Evolutionary conservation across 92 coral and sea anemone genomes (phyloP).

Genomic region (Epizoanthus rinbou): DNA sequence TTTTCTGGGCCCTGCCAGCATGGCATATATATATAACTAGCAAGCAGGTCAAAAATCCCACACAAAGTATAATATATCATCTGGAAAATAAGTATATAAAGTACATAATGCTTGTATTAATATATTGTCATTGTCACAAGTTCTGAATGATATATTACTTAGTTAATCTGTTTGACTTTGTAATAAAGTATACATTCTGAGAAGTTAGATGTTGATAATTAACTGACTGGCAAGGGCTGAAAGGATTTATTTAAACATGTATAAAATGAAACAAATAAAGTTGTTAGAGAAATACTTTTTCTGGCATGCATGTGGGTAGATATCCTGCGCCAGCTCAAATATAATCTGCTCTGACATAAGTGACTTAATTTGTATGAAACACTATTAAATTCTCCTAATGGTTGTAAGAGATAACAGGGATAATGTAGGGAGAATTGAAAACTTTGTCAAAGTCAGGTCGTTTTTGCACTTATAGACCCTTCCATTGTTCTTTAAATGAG

Average conservation of each 20-base stretch:
- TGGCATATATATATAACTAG: no score
- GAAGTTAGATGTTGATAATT: slow-evolving; percentile 14
- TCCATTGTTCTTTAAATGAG: slow-evolving; percentile 14
- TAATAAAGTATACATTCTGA: slow-evolving; percentile 10
- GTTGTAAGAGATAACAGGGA: slow-evolving; percentile 7
- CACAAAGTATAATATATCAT: not conserved
- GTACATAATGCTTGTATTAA: slow-evolving; percentile 14
- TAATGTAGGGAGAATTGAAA: not conserved
- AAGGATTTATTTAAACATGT: slow-evolving; percentile 13
- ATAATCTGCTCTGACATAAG: slow-evolving; percentile 15
- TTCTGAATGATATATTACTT: slow-evolving; percentile 13
- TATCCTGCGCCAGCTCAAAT: slow-evolving; percentile 15
- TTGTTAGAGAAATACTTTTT: no score
- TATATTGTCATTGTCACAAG: slow-evolving; percentile 14
- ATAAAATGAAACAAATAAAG: no score
- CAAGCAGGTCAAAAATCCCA: no score
- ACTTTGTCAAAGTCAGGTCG: slow-evolving; percentile 8
- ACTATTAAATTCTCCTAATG: slow-evolving; percentile 14
- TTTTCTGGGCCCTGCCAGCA: no score
- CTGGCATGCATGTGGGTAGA: slow-evolving; percentile 17
- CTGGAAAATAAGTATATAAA: slow-evolving; percentile 13
- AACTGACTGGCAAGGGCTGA: slow-evolving; percentile 15
- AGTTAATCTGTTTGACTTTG: slow-evolving; percentile 14
- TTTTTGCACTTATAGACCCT: slow-evolving; percentile 15
- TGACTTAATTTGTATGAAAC: slow-evolving; percentile 14